Conservation (phyloP, 2,797 vertebrate species). For the Lepus oiostolus region DNA sequence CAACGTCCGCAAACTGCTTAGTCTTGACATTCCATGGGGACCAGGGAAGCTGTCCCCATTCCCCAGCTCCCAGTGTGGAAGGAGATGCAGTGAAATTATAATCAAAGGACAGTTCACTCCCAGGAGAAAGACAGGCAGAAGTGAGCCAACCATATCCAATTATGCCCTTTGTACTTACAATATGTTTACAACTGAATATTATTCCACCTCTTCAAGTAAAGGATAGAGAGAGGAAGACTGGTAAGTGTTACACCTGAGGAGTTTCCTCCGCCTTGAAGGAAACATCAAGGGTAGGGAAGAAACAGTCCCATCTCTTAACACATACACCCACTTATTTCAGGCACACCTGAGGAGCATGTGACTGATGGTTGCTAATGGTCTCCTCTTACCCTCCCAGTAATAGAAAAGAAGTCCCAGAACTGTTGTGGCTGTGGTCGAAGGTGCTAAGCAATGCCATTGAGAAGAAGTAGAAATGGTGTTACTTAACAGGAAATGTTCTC, state of each 20-base stretch:
- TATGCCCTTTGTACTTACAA: background rate
- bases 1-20: no score
- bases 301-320: background rate
- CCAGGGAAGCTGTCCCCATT: background rate
- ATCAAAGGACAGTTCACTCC: background rate
- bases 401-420: background rate
- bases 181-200: background rate
- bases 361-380: background rate
- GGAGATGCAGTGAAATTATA: background rate
- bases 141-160: background rate
- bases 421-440: background rate
- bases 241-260: background rate
- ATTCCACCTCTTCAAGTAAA: background rate
- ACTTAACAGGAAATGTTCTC: background rate
- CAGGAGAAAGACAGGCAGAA: background rate
- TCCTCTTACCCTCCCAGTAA: background rate
- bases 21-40: no score
- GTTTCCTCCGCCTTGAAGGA: background rate
- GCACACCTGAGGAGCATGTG: no score
- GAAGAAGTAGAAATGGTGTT: background rate
- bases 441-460: no score
- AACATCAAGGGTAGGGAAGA: background rate
- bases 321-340: background rate
- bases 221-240: background rate
- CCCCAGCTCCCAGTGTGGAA: background rate